Percentiles rank a stretch among this genome's conserved stretches.
Conservation (phyloP, 2,797 vertebrate genomes). For the Onychomys leucogaster region DNA sequence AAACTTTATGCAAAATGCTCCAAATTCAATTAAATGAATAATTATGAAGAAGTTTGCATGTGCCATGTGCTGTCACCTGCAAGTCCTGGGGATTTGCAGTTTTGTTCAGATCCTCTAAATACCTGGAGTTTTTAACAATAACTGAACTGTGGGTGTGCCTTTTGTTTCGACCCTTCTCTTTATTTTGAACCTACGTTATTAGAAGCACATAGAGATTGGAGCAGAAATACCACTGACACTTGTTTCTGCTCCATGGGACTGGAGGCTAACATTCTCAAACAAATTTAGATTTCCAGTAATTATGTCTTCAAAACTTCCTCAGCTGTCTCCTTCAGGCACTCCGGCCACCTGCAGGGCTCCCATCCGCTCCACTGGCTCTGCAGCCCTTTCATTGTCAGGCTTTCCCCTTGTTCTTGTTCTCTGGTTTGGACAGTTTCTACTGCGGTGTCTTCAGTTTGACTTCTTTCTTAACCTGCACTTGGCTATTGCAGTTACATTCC, state of each 20-base stretch:
- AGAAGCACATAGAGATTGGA: not conserved
- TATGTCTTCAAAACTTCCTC: not conserved
- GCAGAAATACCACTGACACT: not conserved
- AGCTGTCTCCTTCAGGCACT: not conserved
- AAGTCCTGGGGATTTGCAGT: not conserved
- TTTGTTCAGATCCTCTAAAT: slow-evolving; percentile 23
- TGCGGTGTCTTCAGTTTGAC: not conserved
- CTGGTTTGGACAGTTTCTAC: slow-evolving; percentile 26
- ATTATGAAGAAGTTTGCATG: not conserved
- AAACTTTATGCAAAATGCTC: not conserved
- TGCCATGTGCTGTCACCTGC: not conserved
- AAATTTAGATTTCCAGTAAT: not conserved
- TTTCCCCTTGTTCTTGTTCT: not conserved
- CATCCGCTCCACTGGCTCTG: not conserved
- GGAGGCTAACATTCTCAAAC: not conserved
- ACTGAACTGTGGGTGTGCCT: not conserved
- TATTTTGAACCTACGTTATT: not conserved
- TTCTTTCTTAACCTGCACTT: not conserved
- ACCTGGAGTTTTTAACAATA: not conserved
- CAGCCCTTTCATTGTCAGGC: not conserved
- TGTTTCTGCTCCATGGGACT: not conserved
- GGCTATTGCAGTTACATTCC: not conserved
- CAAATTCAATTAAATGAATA: slow-evolving; percentile 25
- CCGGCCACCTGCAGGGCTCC: not conserved
- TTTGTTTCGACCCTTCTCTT: not conserved